Percentiles rank a stretch among this genome's conserved stretches.
These are phyloP conservation scores for Acronicta psi DNA, from an alignment of 2,888 invertebrate species.

Conservation along the genomic window DNA sequence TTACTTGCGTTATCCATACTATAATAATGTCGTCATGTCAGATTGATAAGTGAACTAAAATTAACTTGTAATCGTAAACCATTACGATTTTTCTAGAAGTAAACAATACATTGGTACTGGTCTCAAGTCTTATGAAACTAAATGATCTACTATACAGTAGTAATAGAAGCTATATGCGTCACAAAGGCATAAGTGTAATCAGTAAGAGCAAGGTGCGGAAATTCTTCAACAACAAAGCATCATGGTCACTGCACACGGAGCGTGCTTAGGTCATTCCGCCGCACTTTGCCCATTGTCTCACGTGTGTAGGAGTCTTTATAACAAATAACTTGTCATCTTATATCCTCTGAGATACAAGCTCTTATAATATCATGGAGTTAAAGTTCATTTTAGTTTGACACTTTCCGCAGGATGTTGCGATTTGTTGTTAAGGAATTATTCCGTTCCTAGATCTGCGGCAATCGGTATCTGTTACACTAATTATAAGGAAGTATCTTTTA, in stretches of 20 bases:
- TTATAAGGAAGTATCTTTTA: slow-evolving; percentile 10
- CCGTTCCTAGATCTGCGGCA: slow-evolving; percentile 61
- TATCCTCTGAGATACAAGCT: slow-evolving; percentile 41
- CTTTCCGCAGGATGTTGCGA: slow-evolving; percentile 62
- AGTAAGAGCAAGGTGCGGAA: slow-evolving; percentile 38
- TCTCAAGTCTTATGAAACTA: slow-evolving; percentile 6
- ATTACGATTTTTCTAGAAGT: background rate
- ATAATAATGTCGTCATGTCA: too few relatives aligned
- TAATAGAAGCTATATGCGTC: slow-evolving; percentile 2
- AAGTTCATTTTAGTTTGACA: slow-evolving; percentile 47
- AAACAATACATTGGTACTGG: background rate
- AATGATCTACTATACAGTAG: slow-evolving; percentile 1
- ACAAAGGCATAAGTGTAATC: slow-evolving; percentile 28
- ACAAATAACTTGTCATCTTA: slow-evolving; percentile 57
- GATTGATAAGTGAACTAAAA: too few relatives aligned
- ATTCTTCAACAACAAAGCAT: slow-evolving; percentile 26
- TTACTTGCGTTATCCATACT: slow-evolving; percentile 5
- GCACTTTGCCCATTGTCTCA: slow-evolving; percentile 71
- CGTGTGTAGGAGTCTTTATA: slow-evolving; percentile 75
- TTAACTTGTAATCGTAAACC: background rate
- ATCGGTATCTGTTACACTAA: slow-evolving; percentile 43
- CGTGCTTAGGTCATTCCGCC: slow-evolving; percentile 61
- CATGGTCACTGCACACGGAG: slow-evolving; percentile 49
- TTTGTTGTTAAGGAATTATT: slow-evolving; percentile 69
- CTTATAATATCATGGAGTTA: slow-evolving; percentile 44